These are phyloP conservation scores for Aporophyla lueneburgensis DNA, from an alignment of 2,888 invertebrate species.

Conservation along the genomic window DNA sequence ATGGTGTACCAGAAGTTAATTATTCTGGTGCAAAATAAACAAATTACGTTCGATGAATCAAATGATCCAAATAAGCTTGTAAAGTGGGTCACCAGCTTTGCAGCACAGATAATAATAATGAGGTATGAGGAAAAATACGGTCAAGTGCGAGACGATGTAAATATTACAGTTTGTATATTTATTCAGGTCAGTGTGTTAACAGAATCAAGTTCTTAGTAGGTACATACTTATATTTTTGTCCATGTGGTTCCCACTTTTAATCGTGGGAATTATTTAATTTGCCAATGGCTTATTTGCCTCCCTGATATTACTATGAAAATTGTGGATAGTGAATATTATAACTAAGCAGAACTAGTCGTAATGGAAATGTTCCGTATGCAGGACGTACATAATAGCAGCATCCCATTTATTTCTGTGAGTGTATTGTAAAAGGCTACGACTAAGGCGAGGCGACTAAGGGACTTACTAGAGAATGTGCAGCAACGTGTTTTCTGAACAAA, in stretches of 20 bases:
- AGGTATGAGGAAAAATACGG: constrained; percentile 53
- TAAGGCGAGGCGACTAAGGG: no score
- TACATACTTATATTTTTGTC: background rate
- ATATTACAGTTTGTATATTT: constrained; percentile 3
- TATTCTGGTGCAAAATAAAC: constrained; percentile 30
- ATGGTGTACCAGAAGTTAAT: constrained; percentile 18
- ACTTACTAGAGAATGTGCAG: no score
- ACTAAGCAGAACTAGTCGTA: no score
- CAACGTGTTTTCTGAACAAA: no score
- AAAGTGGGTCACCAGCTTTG: constrained; percentile 49
- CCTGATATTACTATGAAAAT: no score
- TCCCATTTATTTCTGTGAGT: no score
- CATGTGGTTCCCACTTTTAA: background rate
- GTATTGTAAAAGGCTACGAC: no score
- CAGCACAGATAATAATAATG: constrained; percentile 15
- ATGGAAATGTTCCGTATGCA: no score
- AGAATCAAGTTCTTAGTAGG: constrained; percentile 7
- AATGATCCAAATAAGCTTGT: constrained; percentile 15
- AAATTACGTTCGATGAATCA: constrained; percentile 35
- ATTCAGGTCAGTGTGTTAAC: constrained; percentile 52
- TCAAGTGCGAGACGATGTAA: constrained; percentile 46
- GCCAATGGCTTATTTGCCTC: background rate
- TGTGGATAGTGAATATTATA: no score
- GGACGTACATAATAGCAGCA: no score
- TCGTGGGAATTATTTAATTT: background rate